Conservation (phyloP, 1,140 invertebrate genomes). For the Drosophila pseudoananassae region DNA sequence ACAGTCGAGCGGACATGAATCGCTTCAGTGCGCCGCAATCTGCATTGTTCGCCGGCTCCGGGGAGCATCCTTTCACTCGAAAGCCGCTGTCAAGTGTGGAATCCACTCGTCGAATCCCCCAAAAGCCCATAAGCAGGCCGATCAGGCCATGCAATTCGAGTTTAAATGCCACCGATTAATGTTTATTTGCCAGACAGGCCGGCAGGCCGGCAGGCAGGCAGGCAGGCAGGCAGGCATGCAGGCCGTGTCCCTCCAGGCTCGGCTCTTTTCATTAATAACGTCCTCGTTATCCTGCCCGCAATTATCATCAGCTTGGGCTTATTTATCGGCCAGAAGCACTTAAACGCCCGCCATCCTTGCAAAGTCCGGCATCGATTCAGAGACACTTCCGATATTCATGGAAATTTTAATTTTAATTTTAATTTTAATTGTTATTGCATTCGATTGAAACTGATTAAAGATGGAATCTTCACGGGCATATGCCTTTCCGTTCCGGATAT, state of each 20-base stretch:
- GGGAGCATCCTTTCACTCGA: neutral
- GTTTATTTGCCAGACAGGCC: neutral
- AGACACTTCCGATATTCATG: neutral
- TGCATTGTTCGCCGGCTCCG: neutral
- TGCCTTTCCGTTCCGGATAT: neutral
- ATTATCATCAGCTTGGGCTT: constrained; percentile 1
- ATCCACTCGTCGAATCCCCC: neutral
- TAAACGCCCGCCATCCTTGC: neutral
- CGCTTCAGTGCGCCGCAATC: constrained; percentile 1
- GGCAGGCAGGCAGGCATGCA: no score
- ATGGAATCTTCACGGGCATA: neutral
- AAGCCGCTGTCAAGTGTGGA: constrained; percentile 10
- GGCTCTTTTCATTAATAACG: neutral
- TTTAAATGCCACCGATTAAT: neutral
- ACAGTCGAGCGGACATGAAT: constrained; percentile 7
- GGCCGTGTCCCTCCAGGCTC: neutral
- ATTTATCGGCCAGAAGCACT: constrained; percentile 1
- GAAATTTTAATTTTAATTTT: neutral
- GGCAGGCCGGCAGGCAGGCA: no score
- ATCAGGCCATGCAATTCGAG: neutral
- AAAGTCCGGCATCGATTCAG: neutral
- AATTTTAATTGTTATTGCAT: neutral
- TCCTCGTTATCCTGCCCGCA: constrained; percentile 4
- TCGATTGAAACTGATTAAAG: neutral
- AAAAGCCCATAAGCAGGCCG: constrained; percentile 1